Conservation (phyloP, 2,113 vertebrate genomes). For the Albula glossodonta region DNA sequence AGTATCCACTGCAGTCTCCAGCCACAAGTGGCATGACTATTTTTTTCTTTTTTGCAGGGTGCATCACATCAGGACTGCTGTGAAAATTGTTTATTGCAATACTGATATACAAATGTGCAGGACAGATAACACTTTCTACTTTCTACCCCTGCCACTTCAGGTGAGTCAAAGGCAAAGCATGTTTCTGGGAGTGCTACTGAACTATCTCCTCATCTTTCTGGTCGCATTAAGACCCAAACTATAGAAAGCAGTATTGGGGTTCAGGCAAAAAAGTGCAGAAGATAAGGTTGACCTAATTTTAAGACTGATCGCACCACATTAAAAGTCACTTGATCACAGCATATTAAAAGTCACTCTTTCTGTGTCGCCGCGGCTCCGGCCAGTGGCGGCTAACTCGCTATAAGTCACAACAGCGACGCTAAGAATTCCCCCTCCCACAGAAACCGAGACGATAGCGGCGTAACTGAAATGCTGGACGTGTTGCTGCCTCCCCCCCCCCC, state of each 20-base stretch:
- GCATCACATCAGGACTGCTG: background rate
- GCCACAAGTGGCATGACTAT: background rate
- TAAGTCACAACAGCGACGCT: conserved; percentile 22
- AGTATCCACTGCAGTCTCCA: background rate
- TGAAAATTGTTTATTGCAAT: background rate
- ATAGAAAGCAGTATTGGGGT: background rate
- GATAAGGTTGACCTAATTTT: background rate
- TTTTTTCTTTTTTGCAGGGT: background rate
- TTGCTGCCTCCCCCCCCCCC: conserved; percentile 50
- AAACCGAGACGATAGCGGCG: conserved; percentile 41
- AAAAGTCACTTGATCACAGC: background rate
- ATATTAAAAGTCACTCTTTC: background rate
- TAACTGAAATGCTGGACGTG: conserved; percentile 52
- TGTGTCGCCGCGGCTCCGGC: background rate
- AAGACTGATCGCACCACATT: background rate
- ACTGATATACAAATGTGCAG: background rate
- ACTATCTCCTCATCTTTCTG: background rate
- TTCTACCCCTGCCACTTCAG: background rate
- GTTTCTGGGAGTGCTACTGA: background rate
- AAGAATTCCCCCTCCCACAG: conserved; percentile 21
- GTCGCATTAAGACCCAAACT: background rate
- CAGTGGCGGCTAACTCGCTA: background rate
- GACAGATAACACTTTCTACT: background rate
- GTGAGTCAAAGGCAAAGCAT: background rate
- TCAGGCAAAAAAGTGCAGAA: background rate